Evolutionary conservation across 2,888 invertebrate genomes (phyloP).

Genomic region (Andricus quercusramuli): DNA sequence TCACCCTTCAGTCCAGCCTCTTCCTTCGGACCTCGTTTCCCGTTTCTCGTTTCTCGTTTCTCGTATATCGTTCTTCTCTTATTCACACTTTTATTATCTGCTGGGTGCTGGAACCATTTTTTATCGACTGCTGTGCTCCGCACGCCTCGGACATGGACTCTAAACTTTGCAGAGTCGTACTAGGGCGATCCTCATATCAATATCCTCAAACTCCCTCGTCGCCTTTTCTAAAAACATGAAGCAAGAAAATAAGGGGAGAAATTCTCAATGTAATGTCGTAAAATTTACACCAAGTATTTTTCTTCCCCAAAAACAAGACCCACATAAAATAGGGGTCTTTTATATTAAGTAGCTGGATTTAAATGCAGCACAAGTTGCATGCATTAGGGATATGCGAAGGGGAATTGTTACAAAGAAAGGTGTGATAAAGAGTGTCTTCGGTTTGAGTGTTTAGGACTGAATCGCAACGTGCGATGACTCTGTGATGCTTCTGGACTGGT

Average conservation of each 20-base stretch:
- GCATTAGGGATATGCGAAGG: no score
- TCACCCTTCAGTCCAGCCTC: conserved; percentile 46
- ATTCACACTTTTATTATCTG: conserved; percentile 76
- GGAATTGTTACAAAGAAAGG: no score
- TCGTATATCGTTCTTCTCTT: conserved; percentile 60
- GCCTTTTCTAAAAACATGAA: conserved; percentile 1
- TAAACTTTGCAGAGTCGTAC: background rate
- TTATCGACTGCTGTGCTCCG: conserved; percentile 52
- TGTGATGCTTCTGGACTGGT: no score
- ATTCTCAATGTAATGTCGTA: background rate
- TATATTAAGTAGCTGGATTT: no score
- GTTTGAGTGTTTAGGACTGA: no score
- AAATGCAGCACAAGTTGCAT: no score
- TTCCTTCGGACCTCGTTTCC: conserved; percentile 44
- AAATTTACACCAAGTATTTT: background rate
- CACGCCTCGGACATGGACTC: conserved; percentile 21
- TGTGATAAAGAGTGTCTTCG: no score
- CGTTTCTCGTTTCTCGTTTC: conserved; percentile 47
- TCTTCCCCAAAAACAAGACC: background rate
- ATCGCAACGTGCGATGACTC: no score
- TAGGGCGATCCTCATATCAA: conserved; percentile 23
- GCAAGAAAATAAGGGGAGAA: background rate
- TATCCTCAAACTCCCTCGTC: conserved; percentile 3
- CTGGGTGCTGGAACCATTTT: conserved; percentile 72
- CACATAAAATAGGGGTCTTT: background rate